A percentile compares a stretch with the other conserved stretches of the same genome.
Evolutionary conservation across 2,113 vertebrate species (phyloP).

Genomic region (Sapajus apella): DNA sequence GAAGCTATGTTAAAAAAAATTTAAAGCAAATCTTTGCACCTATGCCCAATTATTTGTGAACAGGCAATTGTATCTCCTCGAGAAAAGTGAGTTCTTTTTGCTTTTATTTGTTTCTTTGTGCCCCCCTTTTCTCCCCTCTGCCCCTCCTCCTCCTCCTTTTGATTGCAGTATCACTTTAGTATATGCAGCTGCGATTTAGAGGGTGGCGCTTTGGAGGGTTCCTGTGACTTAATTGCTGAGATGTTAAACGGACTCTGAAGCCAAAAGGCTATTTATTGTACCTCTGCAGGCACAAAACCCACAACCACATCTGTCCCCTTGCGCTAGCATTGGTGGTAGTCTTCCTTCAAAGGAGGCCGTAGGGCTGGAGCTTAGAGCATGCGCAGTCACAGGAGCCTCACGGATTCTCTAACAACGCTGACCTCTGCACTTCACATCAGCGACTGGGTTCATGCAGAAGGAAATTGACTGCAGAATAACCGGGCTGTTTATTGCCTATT

Average conservation of each 20-base stretch:
- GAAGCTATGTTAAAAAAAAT: not conserved
- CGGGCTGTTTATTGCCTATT: not conserved
- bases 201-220: not conserved
- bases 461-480: not conserved
- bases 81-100: not conserved
- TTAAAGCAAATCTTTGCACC: not conserved
- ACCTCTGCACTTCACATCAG: fast-evolving
- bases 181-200: not conserved
- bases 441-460: not conserved
- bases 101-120: not conserved
- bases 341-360: fast-evolving
- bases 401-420: fast-evolving
- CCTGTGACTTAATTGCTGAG: not conserved
- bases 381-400: not conserved
- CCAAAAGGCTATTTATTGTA: not conserved
- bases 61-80: not conserved
- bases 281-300: too few species aligned
- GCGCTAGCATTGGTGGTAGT: fast-evolving
- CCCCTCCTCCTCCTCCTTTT: not conserved
- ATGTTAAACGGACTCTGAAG: not conserved
- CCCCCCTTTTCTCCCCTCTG: not conserved
- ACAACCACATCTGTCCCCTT: not conserved
- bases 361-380: not conserved
- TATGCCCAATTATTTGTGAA: not conserved
- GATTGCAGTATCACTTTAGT: not conserved